Percentiles rank a stretch among this genome's conserved stretches.
These are phyloP conservation scores for Drosophila insularis DNA, from an alignment of 1,140 invertebrate species.

Conservation along the genomic window DNA sequence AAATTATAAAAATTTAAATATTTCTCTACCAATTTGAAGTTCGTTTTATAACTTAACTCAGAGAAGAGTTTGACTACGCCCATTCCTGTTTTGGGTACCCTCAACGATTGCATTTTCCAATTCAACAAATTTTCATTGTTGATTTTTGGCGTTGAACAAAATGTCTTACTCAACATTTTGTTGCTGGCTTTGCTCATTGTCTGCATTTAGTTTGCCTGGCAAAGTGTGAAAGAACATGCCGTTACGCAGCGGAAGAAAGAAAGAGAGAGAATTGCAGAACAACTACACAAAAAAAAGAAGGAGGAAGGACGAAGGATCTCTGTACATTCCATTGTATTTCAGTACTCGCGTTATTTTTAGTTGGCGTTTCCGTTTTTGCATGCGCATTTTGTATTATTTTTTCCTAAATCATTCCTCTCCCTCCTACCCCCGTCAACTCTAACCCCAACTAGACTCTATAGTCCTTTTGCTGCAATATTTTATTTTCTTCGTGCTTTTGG, in stretches of 20 bases:
- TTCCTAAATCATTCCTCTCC: slow-evolving; percentile 5
- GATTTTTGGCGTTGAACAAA: slow-evolving; percentile 63
- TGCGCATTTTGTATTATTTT: slow-evolving; percentile 69
- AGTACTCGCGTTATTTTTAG: slow-evolving; percentile 38
- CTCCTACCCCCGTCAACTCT: background rate
- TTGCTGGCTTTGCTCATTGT: slow-evolving; percentile 50
- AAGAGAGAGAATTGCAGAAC: background rate
- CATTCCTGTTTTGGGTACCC: too few species aligned
- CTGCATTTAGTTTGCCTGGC: slow-evolving; percentile 57
- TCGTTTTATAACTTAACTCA: too few species aligned
- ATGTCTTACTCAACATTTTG: slow-evolving; percentile 52
- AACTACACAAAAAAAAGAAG: slow-evolving; percentile 38
- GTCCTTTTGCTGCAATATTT: background rate
- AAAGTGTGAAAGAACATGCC: slow-evolving; percentile 64
- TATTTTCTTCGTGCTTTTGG: slow-evolving; percentile 20
- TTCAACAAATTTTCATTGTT: slow-evolving; percentile 50
- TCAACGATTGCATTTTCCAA: slow-evolving; percentile 35
- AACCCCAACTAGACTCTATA: too few species aligned
- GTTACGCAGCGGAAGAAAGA: slow-evolving; percentile 60
- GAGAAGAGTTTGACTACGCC: too few species aligned
- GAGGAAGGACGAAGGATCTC: slow-evolving; percentile 43
- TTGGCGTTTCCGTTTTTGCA: slow-evolving; percentile 58
- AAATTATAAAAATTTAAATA: too few species aligned
- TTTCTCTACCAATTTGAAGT: too few species aligned
- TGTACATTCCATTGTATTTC: slow-evolving; percentile 53